Evolutionary conservation across 2,888 invertebrate genomes (phyloP), one percentile per base, ranked within the genome.

Genomic region (Conomelus anceps): DNA sequence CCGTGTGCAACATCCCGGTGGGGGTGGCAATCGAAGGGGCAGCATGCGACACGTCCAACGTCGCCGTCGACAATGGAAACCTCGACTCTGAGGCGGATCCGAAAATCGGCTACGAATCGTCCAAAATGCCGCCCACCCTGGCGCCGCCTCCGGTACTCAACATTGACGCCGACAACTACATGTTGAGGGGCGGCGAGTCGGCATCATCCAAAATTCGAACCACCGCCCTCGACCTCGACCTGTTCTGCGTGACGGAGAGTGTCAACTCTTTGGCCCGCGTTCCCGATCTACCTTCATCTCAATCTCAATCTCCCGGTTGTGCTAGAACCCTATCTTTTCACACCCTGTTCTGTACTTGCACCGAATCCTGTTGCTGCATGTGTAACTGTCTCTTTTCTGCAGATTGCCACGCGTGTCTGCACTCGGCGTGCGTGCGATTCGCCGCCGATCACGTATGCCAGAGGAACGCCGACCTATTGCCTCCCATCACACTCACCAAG

Each of bases 381-480:
- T 95, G 95, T 93, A 94, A 94, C 93, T 94, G 94, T 93, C 93
- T 94, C 92, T 95, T 94, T 93, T 94, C 95, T 92, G 92, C 94
- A 95, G 95, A 95, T 93, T 95, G 95, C 93, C 94, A 95, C 93
- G 94, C 94, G 92, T 95, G 95, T 93, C 95, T 95, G 94, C 95
- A 95, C 93, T 94, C 94, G 92, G 94, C 94, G 92, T 95, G 95
- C 93, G 93, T 93, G 90, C 93, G 93, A 41, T 93, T 93, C 92
- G 92, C 93, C 91, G 92, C 92, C 91, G 93, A 93, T 90, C 93
- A 93, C 92, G 91, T 92, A 90, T 94, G 94, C 92, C 93, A 93
- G 92, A 93, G 93, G 92, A 93, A 91, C 91, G 91, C 92, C 91
- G 92, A 92, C 91, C 92, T 92, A 86, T 92, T 92, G 88, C 93